Percentiles rank a stretch among this genome's conserved stretches.
Conservation (phyloP, 2,888 invertebrate genomes). For the Andrena haemorrhoa region DNA sequence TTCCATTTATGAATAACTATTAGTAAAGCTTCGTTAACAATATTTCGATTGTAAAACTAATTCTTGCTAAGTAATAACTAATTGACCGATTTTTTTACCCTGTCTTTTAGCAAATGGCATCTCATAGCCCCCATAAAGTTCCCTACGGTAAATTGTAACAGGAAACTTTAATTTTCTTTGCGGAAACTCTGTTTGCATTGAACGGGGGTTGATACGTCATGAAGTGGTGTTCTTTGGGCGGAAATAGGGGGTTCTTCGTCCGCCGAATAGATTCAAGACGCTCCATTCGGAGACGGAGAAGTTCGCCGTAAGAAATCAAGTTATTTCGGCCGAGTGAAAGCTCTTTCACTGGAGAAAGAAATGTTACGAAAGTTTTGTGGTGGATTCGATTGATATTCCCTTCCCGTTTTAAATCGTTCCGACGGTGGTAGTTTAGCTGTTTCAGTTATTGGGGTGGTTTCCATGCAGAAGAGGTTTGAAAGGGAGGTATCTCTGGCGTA, state of each 20-base stretch:
- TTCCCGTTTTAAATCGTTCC: constrained; percentile 16
- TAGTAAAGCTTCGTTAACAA: no score
- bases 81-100: not conserved
- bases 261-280: constrained; percentile 16
- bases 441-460: constrained; percentile 7
- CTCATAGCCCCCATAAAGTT: not conserved
- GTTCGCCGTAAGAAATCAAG: constrained; percentile 33
- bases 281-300: constrained; percentile 17
- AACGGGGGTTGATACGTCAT: not conserved
- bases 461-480: not conserved
- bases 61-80: no score
- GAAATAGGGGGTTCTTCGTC: constrained; percentile 4
- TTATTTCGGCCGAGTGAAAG: constrained; percentile 35
- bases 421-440: constrained; percentile 2
- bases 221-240: constrained; percentile 27
- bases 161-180: not conserved
- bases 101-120: not conserved
- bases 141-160: not conserved
- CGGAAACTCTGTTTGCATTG: not conserved
- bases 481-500: constrained; percentile 1
- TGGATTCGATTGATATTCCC: constrained; percentile 11
- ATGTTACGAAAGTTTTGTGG: constrained; percentile 5
- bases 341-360: constrained; percentile 15
- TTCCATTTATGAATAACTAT: no score
- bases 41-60: no score